These are phyloP conservation scores for Quadroppia sp. DNA, from an alignment of 2,888 invertebrate genomes.

Conservation along the genomic window DNA sequence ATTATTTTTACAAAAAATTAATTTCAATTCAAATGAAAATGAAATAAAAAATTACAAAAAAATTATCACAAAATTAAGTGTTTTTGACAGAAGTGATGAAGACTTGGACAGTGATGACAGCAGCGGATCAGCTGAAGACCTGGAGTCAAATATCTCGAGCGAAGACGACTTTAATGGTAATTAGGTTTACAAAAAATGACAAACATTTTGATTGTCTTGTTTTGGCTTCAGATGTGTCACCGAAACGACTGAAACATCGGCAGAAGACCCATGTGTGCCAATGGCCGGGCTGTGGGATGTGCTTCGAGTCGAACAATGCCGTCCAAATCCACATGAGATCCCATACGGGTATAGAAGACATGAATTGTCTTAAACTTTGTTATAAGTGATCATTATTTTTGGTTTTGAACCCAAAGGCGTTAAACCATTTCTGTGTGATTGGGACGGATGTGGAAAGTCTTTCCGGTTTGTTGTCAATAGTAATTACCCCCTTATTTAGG, in stretches of 20 bases:
- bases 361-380: not conserved
- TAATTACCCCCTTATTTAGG: not conserved
- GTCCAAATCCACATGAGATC: not conserved
- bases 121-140: not conserved
- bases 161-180: no score
- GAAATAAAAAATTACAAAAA: not conserved
- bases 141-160: no score
- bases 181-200: no score
- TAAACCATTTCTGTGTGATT: not conserved
- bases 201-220: no score
- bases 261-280: not conserved
- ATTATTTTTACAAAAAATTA: not conserved
- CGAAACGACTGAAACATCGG: no score
- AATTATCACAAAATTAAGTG: not conserved
- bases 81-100: not conserved
- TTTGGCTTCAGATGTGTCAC: no score
- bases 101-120: no score
- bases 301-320: not conserved
- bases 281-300: not conserved
- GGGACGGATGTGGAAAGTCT: not conserved
- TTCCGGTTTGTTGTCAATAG: not conserved
- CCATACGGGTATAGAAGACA: conserved; percentile 4
- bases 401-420: not conserved
- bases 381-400: not conserved
- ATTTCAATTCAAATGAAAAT: not conserved